Evolutionary conservation across 2,888 invertebrate species (phyloP).

Genomic region (Octonoba sinensis): DNA sequence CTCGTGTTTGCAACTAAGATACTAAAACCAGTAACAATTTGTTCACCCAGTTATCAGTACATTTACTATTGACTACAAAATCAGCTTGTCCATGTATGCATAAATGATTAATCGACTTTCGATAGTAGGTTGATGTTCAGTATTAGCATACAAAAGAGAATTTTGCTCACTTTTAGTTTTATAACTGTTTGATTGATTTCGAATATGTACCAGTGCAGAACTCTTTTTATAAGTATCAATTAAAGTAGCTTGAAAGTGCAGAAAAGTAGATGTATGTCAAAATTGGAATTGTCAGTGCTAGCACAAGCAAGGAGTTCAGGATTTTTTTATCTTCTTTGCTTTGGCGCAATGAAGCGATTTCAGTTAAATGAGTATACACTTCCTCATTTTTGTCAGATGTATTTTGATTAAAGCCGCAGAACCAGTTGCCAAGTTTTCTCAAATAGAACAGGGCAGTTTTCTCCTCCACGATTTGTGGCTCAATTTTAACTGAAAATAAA

Average conservation of each 20-base stretch:
- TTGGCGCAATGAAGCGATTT: constrained; percentile 66
- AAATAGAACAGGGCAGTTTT: constrained; percentile 8
- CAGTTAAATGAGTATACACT: constrained; percentile 35
- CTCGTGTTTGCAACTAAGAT: no score
- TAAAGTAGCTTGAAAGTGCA: constrained; percentile 7
- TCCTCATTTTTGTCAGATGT: constrained; percentile 33
- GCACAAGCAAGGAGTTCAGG: constrained; percentile 66
- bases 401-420: constrained; percentile 68
- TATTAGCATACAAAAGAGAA: no score
- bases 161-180: no score
- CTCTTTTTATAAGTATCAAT: no score
- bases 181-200: no score
- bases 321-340: constrained; percentile 64
- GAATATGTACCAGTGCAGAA: no score
- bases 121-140: no score
- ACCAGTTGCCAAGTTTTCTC: constrained; percentile 66
- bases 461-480: constrained; percentile 5
- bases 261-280: constrained; percentile 67
- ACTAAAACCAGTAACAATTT: no score
- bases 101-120: no score
- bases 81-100: no score
- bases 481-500: background rate
- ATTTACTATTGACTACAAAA: no score
- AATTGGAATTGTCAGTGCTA: constrained; percentile 67
- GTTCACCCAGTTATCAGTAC: no score